These are phyloP conservation scores for Pristionchus mayeri DNA, from an alignment of 2,888 invertebrate species.

Conservation along the genomic window DNA sequence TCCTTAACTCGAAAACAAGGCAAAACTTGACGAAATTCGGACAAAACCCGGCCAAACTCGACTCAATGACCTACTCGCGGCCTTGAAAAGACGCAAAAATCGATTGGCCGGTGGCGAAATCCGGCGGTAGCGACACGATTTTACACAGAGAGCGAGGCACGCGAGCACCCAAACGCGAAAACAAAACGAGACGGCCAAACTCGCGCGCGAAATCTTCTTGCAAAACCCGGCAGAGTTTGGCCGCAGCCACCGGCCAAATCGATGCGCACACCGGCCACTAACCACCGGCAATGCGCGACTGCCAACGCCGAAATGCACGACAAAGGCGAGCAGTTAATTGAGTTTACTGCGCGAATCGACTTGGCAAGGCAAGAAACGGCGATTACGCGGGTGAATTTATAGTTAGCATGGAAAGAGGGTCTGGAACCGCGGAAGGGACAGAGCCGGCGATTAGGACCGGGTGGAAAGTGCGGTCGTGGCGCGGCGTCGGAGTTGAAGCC, in stretches of 20 bases:
- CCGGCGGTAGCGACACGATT: neutral
- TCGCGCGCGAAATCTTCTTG: neutral
- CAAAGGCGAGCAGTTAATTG: neutral
- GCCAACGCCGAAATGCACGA: neutral
- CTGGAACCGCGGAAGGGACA: neutral
- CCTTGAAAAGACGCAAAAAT: slow-evolving; percentile 11
- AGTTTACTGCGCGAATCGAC: slow-evolving; percentile 18
- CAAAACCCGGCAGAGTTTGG: neutral
- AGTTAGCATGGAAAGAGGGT: neutral
- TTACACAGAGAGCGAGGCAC: neutral
- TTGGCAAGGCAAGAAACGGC: too few species aligned
- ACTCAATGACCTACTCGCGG: neutral
- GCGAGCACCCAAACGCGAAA: slow-evolving; percentile 12
- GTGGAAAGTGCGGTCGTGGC: neutral
- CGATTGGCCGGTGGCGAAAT: neutral
- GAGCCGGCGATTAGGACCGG: neutral
- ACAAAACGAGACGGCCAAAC: neutral
- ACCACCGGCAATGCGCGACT: neutral
- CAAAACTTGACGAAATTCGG: neutral
- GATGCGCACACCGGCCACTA: neutral
- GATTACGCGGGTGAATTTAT: neutral
- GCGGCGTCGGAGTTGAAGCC: neutral
- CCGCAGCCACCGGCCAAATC: neutral
- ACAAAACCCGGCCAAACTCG: neutral
- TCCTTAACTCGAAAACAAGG: too few species aligned